Conservation (phyloP, 2,888 invertebrate species). For the Cerastis rubricosa region DNA sequence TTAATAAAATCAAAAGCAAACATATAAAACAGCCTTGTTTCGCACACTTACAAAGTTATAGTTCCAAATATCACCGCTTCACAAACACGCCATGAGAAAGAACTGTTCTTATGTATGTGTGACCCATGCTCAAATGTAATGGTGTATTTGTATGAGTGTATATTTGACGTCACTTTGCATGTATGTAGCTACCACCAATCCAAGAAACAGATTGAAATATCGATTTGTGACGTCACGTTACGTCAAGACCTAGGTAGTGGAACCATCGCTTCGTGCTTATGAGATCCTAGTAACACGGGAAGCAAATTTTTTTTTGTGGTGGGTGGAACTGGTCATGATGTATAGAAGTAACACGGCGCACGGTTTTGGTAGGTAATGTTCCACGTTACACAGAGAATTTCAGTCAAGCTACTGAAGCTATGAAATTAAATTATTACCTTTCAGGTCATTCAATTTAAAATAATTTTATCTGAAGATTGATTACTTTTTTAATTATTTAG, state of each 20-base stretch:
- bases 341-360: not conserved
- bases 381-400: not conserved
- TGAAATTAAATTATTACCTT: no score
- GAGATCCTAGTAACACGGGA: slow-evolving; percentile 1
- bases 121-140: not conserved
- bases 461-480: no score
- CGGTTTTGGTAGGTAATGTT: not conserved
- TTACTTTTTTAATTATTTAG: no score
- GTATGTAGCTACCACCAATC: not conserved
- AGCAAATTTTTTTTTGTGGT: not conserved
- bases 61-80: not conserved
- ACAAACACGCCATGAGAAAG: not conserved
- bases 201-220: not conserved
- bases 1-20: not conserved
- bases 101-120: not conserved
- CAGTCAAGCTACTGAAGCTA: not conserved
- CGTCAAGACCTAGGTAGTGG: not conserved
- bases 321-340: not conserved
- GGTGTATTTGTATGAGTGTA: not conserved
- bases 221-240: slow-evolving; percentile 23
- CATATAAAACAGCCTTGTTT: not conserved
- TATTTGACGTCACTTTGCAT: slow-evolving; percentile 1
- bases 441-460: no score
- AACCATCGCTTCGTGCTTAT: not conserved
- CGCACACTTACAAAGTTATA: not conserved